Evolutionary conservation across 2,113 vertebrate genomes (phyloP).

Genomic region (Malurus alboscapulatus): DNA sequence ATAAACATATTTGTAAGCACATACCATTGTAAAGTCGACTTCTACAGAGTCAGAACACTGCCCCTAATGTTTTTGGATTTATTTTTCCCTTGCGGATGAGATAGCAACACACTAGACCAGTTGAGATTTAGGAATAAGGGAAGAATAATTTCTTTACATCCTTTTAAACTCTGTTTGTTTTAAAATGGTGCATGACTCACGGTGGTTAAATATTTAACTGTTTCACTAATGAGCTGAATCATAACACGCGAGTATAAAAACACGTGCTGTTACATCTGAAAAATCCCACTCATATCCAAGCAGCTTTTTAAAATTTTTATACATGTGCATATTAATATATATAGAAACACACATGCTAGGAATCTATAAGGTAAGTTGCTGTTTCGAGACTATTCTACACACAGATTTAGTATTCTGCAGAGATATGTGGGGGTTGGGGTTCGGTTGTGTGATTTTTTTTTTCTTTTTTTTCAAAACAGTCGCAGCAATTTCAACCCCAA

Average conservation of each 20-base stretch:
- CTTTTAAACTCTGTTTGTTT: neutral
- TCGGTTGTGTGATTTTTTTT: neutral
- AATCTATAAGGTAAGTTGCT: neutral
- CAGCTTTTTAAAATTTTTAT: neutral
- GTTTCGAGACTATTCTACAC: neutral
- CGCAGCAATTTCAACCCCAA: neutral
- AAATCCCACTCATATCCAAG: neutral
- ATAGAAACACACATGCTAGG: accelerated
- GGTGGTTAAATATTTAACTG: constrained; percentile 26
- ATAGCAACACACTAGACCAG: neutral
- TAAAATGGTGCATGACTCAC: neutral
- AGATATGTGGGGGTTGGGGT: neutral
- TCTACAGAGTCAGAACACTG: neutral
- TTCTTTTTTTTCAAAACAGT: neutral
- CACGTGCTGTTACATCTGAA: neutral
- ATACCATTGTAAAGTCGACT: neutral
- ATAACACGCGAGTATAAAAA: neutral
- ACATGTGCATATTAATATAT: neutral
- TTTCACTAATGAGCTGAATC: neutral
- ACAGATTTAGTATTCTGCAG: neutral
- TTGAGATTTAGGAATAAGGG: neutral
- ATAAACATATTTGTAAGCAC: neutral
- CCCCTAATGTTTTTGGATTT: neutral
- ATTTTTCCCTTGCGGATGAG: neutral
- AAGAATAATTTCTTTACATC: neutral